phyloP scores from a whole-genome alignment of 2,888 invertebrate species.

The Tridacna gigas region DNA sequence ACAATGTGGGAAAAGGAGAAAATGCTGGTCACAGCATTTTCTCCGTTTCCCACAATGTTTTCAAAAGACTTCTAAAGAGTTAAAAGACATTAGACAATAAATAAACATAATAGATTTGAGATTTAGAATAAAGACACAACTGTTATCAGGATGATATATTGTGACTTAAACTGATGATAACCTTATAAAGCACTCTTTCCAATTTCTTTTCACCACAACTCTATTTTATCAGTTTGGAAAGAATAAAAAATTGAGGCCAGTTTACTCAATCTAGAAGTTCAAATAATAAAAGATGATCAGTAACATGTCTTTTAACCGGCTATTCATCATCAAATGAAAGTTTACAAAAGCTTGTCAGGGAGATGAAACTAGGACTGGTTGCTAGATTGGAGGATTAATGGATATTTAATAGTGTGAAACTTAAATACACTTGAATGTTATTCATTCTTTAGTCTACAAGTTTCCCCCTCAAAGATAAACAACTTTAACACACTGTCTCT shows the following conservation, averaged over 20 bases:
- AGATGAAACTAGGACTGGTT: constrained; percentile 19
- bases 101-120: background rate
- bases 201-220: background rate
- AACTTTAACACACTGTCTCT: constrained; percentile 6
- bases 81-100: background rate
- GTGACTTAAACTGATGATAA: background rate
- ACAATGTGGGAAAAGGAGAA: background rate
- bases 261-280: background rate
- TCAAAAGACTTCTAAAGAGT: background rate
- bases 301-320: constrained; percentile 18
- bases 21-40: background rate
- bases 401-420: constrained; percentile 26
- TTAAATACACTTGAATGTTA: constrained; percentile 22
- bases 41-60: background rate
- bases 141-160: background rate
- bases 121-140: background rate
- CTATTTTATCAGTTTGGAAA: background rate
- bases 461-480: constrained; percentile 11
- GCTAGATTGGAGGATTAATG: constrained; percentile 26
- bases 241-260: background rate
- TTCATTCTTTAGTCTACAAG: constrained; percentile 29
- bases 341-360: constrained; percentile 15
- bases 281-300: constrained; percentile 20
- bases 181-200: background rate
- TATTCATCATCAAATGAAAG: constrained; percentile 20